phyloP scores from a whole-genome alignment of 2,113 vertebrate species.

The Istiophorus platypterus region DNA sequence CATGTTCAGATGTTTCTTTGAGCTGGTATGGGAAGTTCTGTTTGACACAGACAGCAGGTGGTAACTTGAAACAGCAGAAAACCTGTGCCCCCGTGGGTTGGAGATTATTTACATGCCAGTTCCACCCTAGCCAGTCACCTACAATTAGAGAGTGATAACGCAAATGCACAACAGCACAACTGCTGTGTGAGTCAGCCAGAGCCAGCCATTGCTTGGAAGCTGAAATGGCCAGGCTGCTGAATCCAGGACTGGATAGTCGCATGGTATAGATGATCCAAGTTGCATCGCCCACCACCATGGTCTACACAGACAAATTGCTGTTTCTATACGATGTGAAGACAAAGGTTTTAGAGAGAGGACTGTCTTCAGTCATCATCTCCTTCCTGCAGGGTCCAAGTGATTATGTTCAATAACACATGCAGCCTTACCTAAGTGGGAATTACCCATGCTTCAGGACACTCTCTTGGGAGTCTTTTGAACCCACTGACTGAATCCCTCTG shows the following conservation, averaged over 20 bases:
- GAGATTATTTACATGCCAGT: background rate
- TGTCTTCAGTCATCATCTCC: background rate
- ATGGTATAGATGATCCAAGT: too few relatives aligned
- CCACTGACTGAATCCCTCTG: background rate
- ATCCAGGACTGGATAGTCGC: too few relatives aligned
- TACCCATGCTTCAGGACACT: background rate
- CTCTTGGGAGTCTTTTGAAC: background rate
- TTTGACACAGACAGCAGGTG: background rate
- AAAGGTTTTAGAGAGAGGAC: background rate
- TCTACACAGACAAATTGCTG: background rate
- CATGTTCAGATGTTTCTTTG: background rate
- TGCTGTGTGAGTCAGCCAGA: background rate
- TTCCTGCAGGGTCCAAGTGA: background rate
- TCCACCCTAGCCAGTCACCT: too few relatives aligned
- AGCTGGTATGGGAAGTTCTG: background rate
- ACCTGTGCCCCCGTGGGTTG: background rate
- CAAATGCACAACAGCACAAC: too few relatives aligned
- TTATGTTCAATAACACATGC: background rate
- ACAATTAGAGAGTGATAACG: too few relatives aligned
- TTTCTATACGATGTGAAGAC: background rate
- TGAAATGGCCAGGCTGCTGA: too few relatives aligned
- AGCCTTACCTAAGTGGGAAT: background rate
- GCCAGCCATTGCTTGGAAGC: too few relatives aligned
- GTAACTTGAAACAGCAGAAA: background rate
- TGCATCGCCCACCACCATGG: background rate